phyloP scores from a whole-genome alignment of 1,140 invertebrate genomes.

The Drosophila pandora region DNA sequence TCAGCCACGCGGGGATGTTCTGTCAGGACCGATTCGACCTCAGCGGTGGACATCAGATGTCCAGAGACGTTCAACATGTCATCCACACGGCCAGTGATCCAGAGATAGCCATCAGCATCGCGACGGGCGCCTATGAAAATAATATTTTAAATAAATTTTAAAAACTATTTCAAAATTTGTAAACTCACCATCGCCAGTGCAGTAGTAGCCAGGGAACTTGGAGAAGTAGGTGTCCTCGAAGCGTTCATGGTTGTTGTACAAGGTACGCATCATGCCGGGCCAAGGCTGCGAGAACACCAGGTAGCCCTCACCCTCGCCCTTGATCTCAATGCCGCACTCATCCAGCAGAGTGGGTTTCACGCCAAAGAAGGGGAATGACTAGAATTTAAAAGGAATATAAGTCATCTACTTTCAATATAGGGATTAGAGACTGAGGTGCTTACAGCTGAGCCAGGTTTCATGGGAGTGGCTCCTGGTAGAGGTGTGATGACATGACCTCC shows the following conservation, averaged over 20 bases:
- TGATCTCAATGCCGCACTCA: conserved; percentile 93
- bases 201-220: conserved; percentile 98
- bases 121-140: conserved; percentile 88
- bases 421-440: conserved; percentile 77
- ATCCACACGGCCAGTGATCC: conserved; percentile 98
- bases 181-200: conserved; percentile 96
- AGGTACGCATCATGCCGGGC: conserved; percentile 98
- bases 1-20: conserved; percentile 94
- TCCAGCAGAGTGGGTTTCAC: conserved; percentile 94
- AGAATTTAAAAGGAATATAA: conserved; percentile 52
- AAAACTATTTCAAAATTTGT: not conserved
- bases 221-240: conserved; percentile 98
- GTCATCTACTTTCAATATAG: not conserved
- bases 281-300: conserved; percentile 96
- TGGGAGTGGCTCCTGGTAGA: conserved; percentile 96
- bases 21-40: conserved; percentile 96
- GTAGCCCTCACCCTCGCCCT: conserved; percentile 96
- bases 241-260: conserved; percentile 96
- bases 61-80: conserved; percentile 99
- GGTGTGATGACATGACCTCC: conserved; percentile 97
- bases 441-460: conserved; percentile 98
- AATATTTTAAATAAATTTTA: not conserved
- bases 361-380: conserved; percentile 99
- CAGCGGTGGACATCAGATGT: conserved; percentile 98
- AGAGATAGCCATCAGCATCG: conserved; percentile 97